These are phyloP conservation scores for Lytechinus pictus DNA, from an alignment of 35 echinoderm and acorn worm species.

Conservation along the genomic window DNA sequence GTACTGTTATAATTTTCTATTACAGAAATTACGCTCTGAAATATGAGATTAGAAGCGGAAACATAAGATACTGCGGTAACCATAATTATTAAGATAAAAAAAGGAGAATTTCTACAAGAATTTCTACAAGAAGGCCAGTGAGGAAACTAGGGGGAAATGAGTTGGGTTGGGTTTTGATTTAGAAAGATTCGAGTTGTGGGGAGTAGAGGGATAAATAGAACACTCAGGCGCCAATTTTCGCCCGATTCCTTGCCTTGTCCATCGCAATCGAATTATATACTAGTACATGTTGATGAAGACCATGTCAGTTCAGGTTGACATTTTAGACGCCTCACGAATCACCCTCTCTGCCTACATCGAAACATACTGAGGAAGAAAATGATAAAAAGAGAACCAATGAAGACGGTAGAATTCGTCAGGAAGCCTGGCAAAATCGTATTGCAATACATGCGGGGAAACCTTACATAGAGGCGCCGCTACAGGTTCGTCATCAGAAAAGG, in stretches of 20 bases:
- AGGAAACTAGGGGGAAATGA: background rate
- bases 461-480: background rate
- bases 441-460: background rate
- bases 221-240: background rate
- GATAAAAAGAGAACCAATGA: background rate
- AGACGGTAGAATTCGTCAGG: background rate
- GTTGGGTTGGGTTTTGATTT: background rate
- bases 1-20: background rate
- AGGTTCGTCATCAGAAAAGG: background rate
- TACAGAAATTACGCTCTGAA: background rate
- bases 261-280: slow-evolving; percentile 19
- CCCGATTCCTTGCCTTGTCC: background rate
- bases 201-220: background rate
- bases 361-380: background rate
- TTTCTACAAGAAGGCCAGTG: background rate
- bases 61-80: background rate
- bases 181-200: background rate
- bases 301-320: background rate
- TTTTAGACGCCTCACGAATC: background rate
- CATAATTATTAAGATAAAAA: background rate
- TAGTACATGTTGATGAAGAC: background rate
- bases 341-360: background rate
- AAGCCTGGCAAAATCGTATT: background rate
- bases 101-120: background rate
- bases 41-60: background rate